These are phyloP conservation scores for Halichondria panicea DNA, from an alignment of 37 sponge, comb jelly and placozoan genomes.

Conservation along the genomic window DNA sequence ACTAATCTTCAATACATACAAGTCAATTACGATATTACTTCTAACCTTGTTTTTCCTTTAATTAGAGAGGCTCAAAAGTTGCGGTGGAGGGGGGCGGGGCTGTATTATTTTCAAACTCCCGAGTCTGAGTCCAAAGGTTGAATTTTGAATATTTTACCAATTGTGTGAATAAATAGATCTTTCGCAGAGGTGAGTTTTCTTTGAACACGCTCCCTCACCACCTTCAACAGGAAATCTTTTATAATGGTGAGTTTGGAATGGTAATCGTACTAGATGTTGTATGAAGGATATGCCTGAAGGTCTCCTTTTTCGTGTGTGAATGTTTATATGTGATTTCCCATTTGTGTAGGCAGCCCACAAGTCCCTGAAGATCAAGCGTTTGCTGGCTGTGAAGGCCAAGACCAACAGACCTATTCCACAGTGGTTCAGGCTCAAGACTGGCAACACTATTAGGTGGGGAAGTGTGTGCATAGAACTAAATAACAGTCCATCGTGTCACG, in stretches of 20 bases:
- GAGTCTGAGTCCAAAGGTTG: no score
- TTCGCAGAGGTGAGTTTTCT: no score
- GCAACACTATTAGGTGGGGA: slow-evolving; percentile 72
- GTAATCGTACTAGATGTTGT: not conserved
- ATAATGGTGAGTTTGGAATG: not conserved
- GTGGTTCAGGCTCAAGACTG: slow-evolving; percentile 95
- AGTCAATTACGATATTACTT: no score
- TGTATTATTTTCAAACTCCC: no score
- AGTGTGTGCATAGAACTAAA: not conserved
- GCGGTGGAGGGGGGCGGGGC: no score
- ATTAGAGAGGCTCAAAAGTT: no score
- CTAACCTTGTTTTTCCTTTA: no score
- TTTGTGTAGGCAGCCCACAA: slow-evolving; percentile 85
- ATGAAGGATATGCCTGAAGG: not conserved
- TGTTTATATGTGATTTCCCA: not conserved
- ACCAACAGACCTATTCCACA: slow-evolving; percentile 97
- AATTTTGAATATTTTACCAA: no score
- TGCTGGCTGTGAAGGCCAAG: slow-evolving; percentile 80
- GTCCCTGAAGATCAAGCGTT: slow-evolving; percentile 83
- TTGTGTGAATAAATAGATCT: no score
- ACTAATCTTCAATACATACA: no score
- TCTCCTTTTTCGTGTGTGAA: not conserved
- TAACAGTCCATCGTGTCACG: not conserved
- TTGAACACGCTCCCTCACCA: no score
- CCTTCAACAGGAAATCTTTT: no score